Conservation (phyloP, 2,113 vertebrate genomes). For the Python bivittatus region DNA sequence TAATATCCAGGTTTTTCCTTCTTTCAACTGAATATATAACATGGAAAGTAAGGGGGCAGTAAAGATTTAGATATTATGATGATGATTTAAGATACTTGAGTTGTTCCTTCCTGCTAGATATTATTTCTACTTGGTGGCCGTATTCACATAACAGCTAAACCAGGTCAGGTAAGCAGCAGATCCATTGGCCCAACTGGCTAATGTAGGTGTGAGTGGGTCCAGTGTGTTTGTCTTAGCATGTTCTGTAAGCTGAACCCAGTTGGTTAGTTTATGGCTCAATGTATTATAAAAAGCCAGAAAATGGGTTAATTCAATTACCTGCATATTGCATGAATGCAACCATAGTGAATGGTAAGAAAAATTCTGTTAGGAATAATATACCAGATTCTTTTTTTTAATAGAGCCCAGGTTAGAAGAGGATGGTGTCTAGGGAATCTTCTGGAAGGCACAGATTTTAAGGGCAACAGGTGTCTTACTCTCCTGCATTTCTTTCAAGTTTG, state of each 20-base stretch:
- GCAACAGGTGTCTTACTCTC: background rate
- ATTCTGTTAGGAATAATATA: background rate
- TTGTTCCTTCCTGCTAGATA: background rate
- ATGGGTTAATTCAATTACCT: background rate
- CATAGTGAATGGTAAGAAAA: background rate
- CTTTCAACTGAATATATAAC: background rate
- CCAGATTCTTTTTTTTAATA: background rate
- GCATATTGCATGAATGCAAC: background rate
- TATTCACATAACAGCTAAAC: background rate
- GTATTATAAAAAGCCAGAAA: background rate
- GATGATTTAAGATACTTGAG: background rate
- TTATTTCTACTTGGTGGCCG: background rate
- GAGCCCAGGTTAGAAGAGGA: no score
- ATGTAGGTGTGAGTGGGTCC: background rate
- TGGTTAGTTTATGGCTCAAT: background rate
- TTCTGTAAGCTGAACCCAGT: background rate
- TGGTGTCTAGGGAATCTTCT: no score
- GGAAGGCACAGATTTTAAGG: background rate
- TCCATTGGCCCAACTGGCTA: background rate
- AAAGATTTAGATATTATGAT: background rate
- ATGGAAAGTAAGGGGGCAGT: background rate
- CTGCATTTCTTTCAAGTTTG: background rate
- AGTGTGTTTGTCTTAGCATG: background rate
- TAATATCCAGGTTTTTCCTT: background rate
- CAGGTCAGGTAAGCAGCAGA: background rate